Base-by-base conservation (phyloP, 2,113 vertebrate genomes). In the Lamprologus callipterus region DNA sequence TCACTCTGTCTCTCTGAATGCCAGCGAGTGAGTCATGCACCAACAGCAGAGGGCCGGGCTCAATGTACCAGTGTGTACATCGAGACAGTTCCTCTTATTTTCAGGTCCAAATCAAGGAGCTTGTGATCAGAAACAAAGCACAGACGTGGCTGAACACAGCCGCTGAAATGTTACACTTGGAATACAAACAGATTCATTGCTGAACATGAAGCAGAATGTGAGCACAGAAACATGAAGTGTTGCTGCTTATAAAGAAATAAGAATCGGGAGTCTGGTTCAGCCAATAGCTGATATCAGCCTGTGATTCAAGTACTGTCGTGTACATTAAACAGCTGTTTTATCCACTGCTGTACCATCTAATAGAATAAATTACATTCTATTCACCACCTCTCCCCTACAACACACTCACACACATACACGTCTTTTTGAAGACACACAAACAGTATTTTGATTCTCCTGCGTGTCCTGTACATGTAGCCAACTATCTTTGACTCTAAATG, bases 21-120 rank as follows among this genome's bases (percentile, higher is more conserved):
- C 83, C 45, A 84, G 85, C 57, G 54, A 80, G 84, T 88, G 90
- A 92, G 58, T 92, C 92, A 92, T 88, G 47, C 82, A 87, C 21
- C 85, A 86, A 78, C 87, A 87, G 86, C 81, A 89, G 78, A 92
- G 86, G 82, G 79, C 83, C 89, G 81, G 54, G 60, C 84, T 86
- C 40, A 88, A 83, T 60, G 81, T 78, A 55, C 80, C 88, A 90
- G 51, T 78, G 54, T 80, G 19, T n/a, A 58, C 80, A 87, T 58
- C 75, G 26, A 82, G 9, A 49, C 49, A 31, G 7, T 54, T 63
- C 19, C 23, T 78, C 45, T 49, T 1, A 6, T 78, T 78, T 73
- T 33, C 47, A 80, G 54, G 37, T 51, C 19, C 2, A 63, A 53
- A 81, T 82, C 7, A 26, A 82, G 26, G 42, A 35, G 17, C 70